These are phyloP conservation scores for Pachyuromys duprasi DNA, from an alignment of 2,797 vertebrate genomes.

Conservation along the genomic window DNA sequence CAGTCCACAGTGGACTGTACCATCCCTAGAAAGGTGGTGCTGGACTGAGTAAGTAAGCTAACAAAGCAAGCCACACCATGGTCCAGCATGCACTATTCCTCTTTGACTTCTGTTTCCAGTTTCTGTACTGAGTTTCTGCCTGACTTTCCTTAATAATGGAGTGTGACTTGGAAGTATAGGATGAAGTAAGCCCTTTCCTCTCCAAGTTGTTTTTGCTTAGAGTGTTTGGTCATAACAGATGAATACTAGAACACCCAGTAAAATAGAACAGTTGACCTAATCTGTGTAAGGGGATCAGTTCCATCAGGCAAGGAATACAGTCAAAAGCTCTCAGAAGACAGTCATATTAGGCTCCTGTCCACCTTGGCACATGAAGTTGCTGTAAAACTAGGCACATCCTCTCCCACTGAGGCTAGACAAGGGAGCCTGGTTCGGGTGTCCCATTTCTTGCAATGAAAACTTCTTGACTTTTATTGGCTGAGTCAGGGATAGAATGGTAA, in stretches of 20 bases:
- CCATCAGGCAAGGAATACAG: neutral
- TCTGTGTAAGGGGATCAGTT: neutral
- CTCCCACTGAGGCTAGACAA: too few species aligned
- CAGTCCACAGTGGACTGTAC: neutral
- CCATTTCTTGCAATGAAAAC: neutral
- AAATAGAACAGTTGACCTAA: neutral
- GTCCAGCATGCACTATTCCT: neutral
- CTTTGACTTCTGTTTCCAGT: neutral
- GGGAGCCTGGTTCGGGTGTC: neutral
- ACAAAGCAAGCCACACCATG: neutral
- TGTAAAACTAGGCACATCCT: too few species aligned
- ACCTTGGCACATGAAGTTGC: too few species aligned
- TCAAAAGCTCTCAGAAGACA: neutral
- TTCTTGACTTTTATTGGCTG: conserved; percentile 14
- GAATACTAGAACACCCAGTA: neutral
- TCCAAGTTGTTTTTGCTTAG: neutral
- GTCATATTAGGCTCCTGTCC: too few species aligned
- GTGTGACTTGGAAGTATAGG: neutral
- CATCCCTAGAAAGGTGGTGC: neutral
- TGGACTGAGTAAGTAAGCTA: neutral
- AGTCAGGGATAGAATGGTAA: neutral
- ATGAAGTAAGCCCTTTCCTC: neutral
- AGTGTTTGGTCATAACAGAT: neutral
- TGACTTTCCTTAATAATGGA: neutral
- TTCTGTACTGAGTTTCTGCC: neutral